Evolutionary conservation across 2,113 vertebrate genomes (phyloP).

Genomic region (Anhinga rufa): DNA sequence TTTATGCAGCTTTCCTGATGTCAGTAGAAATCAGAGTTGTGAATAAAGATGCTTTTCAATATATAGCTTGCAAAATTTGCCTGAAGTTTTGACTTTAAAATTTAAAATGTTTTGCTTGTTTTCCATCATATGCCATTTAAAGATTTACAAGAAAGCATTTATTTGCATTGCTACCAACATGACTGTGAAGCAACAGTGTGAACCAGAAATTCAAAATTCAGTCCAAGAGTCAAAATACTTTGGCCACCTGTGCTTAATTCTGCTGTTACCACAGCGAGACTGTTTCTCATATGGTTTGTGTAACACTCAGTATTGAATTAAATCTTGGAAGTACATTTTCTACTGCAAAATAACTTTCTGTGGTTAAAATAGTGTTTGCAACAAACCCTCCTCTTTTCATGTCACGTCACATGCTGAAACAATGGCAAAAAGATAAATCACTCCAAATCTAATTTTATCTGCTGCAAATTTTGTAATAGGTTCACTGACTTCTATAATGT

Average conservation of each 20-base stretch:
- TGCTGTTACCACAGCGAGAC: not conserved
- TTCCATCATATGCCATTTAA: not conserved
- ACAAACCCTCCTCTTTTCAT: not conserved
- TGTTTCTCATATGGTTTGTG: conserved; percentile 1
- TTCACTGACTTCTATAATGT: not conserved
- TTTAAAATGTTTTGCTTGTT: not conserved
- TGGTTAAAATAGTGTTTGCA: conserved; percentile 16
- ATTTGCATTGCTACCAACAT: not conserved
- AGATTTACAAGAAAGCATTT: not conserved
- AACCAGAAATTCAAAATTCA: not conserved
- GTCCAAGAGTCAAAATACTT: conserved; percentile 5
- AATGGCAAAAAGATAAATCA: conserved; percentile 11
- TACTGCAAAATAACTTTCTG: conserved; percentile 5
- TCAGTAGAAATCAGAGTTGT: not conserved
- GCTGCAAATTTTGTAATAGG: not conserved
- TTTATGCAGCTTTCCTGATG: not conserved
- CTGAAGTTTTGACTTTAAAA: not conserved
- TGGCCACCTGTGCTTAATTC: conserved; percentile 28
- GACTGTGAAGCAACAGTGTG: not conserved
- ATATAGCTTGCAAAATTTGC: not conserved
- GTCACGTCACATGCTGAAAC: conserved; percentile 7
- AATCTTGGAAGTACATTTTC: conserved; percentile 38
- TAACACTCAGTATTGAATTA: conserved; percentile 9
- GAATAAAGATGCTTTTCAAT: not conserved
- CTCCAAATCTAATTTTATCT: not conserved